A percentile compares a stretch with the other conserved stretches of the same genome.
Evolutionary conservation across 2,888 invertebrate genomes (phyloP).

Genomic region (Cistogaster globosa): DNA sequence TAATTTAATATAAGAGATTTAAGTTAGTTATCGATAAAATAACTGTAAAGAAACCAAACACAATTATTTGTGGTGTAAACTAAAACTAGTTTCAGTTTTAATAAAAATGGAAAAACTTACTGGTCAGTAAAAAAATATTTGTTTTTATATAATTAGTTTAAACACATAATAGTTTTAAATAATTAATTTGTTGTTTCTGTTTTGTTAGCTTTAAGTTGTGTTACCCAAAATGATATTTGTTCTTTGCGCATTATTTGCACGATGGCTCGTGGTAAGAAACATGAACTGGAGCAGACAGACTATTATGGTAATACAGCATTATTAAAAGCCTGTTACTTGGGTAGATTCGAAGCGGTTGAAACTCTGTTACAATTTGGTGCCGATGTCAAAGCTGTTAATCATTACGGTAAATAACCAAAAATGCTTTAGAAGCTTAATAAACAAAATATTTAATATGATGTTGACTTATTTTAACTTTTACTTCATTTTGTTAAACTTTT

Average conservation of each 20-base stretch:
- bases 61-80: not conserved
- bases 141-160: not conserved
- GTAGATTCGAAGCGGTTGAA: slow-evolving; percentile 75
- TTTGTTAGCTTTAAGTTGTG: slow-evolving; percentile 75
- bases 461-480: not conserved
- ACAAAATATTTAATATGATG: slow-evolving; percentile 9
- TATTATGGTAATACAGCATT: slow-evolving; percentile 81
- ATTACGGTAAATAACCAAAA: slow-evolving; percentile 75
- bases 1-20: not conserved
- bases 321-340: slow-evolving; percentile 80
- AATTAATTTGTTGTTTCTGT: not conserved
- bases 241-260: slow-evolving; percentile 76
- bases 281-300: slow-evolving; percentile 78
- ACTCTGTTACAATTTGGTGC: slow-evolving; percentile 76
- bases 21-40: not conserved
- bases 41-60: not conserved
- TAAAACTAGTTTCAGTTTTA: not conserved
- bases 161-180: not conserved
- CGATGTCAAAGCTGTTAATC: slow-evolving; percentile 79
- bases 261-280: slow-evolving; percentile 67
- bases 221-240: slow-evolving; percentile 74
- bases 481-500: slow-evolving; percentile 27
- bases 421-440: not conserved
- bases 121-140: slow-evolving; percentile 3
- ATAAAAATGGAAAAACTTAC: slow-evolving; percentile 44